These are phyloP conservation scores for Steromphala cineraria DNA, from an alignment of 2,888 invertebrate genomes.

Conservation along the genomic window DNA sequence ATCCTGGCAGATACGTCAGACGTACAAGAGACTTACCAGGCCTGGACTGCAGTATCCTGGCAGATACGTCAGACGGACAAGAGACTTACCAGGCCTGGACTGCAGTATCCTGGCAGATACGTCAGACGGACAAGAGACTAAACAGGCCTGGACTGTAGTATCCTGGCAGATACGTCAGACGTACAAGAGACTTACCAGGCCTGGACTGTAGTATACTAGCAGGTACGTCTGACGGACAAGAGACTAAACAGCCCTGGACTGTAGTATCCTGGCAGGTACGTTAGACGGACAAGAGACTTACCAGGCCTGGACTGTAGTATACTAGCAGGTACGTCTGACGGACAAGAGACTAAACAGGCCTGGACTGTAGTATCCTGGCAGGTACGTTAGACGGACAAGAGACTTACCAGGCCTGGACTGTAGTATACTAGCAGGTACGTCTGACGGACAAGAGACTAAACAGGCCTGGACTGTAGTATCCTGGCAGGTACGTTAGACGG, in stretches of 20 bases:
- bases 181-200: constrained; percentile 80
- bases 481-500: constrained; percentile 75
- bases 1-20: constrained; percentile 92
- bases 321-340: background rate
- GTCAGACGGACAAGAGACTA: constrained; percentile 83
- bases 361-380: constrained; percentile 91
- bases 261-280: constrained; percentile 93
- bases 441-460: constrained; percentile 89
- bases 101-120: constrained; percentile 81
- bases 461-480: constrained; percentile 91
- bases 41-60: constrained; percentile 92
- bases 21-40: constrained; percentile 79
- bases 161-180: background rate
- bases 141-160: background rate
- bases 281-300: constrained; percentile 82
- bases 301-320: background rate
- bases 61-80: constrained; percentile 92
- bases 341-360: constrained; percentile 81
- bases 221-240: constrained; percentile 86
- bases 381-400: constrained; percentile 95
- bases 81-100: background rate
- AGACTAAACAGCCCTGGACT: constrained; percentile 85
- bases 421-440: constrained; percentile 99
- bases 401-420: constrained; percentile 98
- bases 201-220: constrained; percentile 91